These are phyloP conservation scores for Xiphias gladius DNA, from an alignment of 2,113 vertebrate species.

Conservation along the genomic window DNA sequence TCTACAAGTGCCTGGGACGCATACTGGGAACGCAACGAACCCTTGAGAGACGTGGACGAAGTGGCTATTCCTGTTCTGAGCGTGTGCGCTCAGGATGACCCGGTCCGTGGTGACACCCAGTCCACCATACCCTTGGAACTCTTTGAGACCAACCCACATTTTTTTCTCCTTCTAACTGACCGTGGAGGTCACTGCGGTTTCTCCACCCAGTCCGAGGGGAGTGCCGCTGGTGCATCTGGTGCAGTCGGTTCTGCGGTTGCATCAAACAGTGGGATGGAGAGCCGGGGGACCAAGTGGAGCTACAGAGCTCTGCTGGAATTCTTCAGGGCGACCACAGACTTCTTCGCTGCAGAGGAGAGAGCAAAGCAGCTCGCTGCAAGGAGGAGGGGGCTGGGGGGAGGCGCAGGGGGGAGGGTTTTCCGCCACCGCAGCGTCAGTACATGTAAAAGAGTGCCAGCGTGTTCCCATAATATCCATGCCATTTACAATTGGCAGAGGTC, in stretches of 20 bases:
- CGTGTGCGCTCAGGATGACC: slow-evolving; percentile 86
- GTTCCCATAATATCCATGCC: slow-evolving; percentile 87
- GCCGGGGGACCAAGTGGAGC: slow-evolving; percentile 79
- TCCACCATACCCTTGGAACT: slow-evolving; percentile 85
- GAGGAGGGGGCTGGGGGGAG: slow-evolving; percentile 77
- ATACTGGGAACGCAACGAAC: slow-evolving; percentile 89
- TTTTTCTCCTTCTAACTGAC: slow-evolving; percentile 86
- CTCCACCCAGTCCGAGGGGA: slow-evolving; percentile 67
- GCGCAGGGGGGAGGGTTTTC: slow-evolving; percentile 70
- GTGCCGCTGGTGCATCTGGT: slow-evolving; percentile 18
- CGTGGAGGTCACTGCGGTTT: slow-evolving; percentile 87
- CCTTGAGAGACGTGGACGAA: slow-evolving; percentile 87
- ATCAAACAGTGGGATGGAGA: slow-evolving; percentile 21
- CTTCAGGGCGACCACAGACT: slow-evolving; percentile 86
- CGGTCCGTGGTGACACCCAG: slow-evolving; percentile 80
- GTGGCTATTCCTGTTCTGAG: slow-evolving; percentile 87
- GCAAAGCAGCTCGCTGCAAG: slow-evolving; percentile 77
- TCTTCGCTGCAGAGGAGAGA: slow-evolving; percentile 86
- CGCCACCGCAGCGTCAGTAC: slow-evolving; percentile 84
- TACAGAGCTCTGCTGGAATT: slow-evolving; percentile 86
- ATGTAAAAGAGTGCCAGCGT: slow-evolving; percentile 82
- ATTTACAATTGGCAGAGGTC: slow-evolving; percentile 89
- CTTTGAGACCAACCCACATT: slow-evolving; percentile 89
- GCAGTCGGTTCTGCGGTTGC: neutral
- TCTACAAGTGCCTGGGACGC: slow-evolving; percentile 79